phyloP scores from a whole-genome alignment of 2,797 vertebrate species.

The Poeciliopsis paucimaculata region DNA sequence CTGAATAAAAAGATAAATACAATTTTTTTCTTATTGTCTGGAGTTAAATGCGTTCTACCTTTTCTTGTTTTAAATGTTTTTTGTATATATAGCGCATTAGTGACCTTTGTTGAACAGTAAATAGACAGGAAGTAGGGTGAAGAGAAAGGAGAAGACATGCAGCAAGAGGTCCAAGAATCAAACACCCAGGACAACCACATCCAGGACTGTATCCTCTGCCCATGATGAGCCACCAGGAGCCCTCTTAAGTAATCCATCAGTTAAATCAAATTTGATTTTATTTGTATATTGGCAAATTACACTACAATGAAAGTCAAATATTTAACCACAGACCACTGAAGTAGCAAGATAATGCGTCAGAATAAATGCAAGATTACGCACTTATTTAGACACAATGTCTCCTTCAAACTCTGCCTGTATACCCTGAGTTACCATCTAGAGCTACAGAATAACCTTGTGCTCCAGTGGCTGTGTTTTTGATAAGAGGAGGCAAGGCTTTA shows the following conservation, averaged over 20 bases:
- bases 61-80: too few species aligned
- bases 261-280: not conserved
- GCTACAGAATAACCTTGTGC: constrained; percentile 9
- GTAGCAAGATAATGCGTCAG: not conserved
- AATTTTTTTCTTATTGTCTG: not conserved
- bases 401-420: not conserved
- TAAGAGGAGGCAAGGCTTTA: constrained; percentile 25
- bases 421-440: not conserved
- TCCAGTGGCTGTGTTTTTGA: constrained; percentile 12
- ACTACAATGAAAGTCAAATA: not conserved
- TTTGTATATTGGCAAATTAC: not conserved
- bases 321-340: not conserved
- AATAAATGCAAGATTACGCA: not conserved
- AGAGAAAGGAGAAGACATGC: too few species aligned
- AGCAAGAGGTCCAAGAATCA: too few species aligned
- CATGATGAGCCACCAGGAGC: too few species aligned
- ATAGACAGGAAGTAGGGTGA: too few species aligned
- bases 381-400: constrained; percentile 4
- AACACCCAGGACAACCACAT: too few species aligned
- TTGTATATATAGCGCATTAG: too few species aligned
- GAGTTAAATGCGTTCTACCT: too few species aligned
- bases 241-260: too few species aligned
- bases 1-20: not conserved
- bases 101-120: too few species aligned
- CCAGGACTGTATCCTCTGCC: too few species aligned